Base-by-base conservation (phyloP, 1,140 invertebrate genomes). In the Caenorhabditis brenneri region DNA sequence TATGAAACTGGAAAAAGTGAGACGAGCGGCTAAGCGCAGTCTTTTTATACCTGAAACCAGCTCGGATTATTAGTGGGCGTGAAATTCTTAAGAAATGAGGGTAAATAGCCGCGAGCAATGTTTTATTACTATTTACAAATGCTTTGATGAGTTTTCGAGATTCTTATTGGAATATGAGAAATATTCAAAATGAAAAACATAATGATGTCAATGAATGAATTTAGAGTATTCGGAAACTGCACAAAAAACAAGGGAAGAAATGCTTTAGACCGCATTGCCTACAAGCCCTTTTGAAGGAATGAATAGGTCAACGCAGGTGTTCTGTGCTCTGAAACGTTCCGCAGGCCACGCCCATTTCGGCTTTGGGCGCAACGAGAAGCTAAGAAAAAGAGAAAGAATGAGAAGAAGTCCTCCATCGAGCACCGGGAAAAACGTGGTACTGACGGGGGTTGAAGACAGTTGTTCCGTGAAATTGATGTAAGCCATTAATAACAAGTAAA, bases 91-190 rank as follows among this genome's bases (percentile, higher is more conserved):
- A 42, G 12, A 22, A 74, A n/a, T 42, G 46, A 74, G 58, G 19
- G 65, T n/a, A 74, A 74, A 74, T 74, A 74, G 65, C 65, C 36
- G 33, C 65, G 29, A 31, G 65, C 27, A 19, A 74, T 31, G 33
- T 42, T 10, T 74, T 74, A 74, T 74, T 74, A 74, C 65, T 74
- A 74, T 74, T 74, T 74, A n/a, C 65, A 74, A 74, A 74, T 19
- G 65, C 22, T 74, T 74, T 74, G 65, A 74, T 74, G 65, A 74
- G 65, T 74, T 74, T 74, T 74, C 6, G 46, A 74, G 10, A 24
- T 74, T 27, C 42, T 24, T 22, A n/a, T n/a, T n/a, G n/a, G n/a
- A n/a, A n/a, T n/a, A 74, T 36, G 16, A 31, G n/a, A 39, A 74
- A 9, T 15, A 7, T 74, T 2, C 0, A 24, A 74, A 27, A 58